These are phyloP conservation scores for Argynnis bischoffii DNA, from an alignment of 2,888 invertebrate genomes.

Conservation along the genomic window DNA sequence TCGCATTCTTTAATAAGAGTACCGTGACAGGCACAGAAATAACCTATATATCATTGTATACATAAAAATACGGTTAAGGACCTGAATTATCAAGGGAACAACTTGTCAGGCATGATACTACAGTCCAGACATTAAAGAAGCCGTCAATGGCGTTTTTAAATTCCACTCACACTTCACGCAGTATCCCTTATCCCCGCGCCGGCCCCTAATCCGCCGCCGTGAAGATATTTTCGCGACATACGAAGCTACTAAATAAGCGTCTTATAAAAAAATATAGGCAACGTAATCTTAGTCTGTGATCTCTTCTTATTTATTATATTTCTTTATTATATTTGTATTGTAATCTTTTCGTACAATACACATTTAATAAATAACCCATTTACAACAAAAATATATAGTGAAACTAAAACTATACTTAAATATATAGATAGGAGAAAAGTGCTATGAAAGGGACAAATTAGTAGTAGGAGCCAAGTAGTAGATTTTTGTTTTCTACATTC, in stretches of 20 bases:
- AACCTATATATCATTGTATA: background rate
- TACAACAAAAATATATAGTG: too few species aligned
- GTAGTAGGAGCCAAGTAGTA: too few species aligned
- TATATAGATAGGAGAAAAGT: too few species aligned
- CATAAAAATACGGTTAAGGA: constrained; percentile 5
- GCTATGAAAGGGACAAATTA: too few species aligned
- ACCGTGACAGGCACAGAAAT: too few species aligned
- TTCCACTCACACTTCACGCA: constrained; percentile 60
- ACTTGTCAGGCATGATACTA: constrained; percentile 12
- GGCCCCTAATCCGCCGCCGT: constrained; percentile 63
- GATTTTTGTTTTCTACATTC: too few species aligned
- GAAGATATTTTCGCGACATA: constrained; percentile 61
- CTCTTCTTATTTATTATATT: too few species aligned
- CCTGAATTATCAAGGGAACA: constrained; percentile 7
- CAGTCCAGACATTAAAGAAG: constrained; percentile 33
- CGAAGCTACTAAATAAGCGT: constrained; percentile 49
- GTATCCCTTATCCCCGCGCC: constrained; percentile 47
- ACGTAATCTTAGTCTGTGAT: background rate
- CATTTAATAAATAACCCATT: background rate
- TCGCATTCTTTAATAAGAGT: too few species aligned
- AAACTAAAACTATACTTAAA: too few species aligned
- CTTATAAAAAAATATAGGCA: background rate
- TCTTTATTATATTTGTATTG: too few species aligned
- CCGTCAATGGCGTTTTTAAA: constrained; percentile 57
- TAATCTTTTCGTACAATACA: too few species aligned